These are phyloP conservation scores for Ameiurus melas DNA, from an alignment of 2,113 vertebrate genomes.

Conservation along the genomic window DNA sequence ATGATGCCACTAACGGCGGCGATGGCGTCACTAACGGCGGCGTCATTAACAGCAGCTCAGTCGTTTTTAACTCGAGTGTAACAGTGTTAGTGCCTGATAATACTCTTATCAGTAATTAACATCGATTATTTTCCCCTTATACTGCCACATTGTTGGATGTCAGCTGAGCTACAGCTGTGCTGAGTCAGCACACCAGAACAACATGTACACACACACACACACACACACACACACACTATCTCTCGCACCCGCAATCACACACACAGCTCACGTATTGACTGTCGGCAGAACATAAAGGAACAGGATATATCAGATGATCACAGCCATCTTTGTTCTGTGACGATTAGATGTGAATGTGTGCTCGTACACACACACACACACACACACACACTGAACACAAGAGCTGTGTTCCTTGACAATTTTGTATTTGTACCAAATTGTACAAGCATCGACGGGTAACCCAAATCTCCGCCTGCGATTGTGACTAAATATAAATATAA, in stretches of 20 bases:
- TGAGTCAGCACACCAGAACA: conserved; percentile 23
- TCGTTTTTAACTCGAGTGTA: conserved; percentile 5
- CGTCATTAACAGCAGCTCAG: background rate
- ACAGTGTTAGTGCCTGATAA: conserved; percentile 24
- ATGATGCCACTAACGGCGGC: too few species aligned
- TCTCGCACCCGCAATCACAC: conserved; percentile 3
- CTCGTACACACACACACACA: background rate
- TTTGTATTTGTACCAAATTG: background rate
- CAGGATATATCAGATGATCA: conserved; percentile 51
- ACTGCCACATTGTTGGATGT: conserved; percentile 9
- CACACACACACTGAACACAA: background rate
- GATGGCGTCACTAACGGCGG: too few species aligned
- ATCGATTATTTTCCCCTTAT: conserved; percentile 40
- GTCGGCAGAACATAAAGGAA: conserved; percentile 34
- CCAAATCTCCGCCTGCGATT: background rate
- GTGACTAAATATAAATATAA: background rate
- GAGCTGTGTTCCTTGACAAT: background rate
- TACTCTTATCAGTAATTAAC: conserved; percentile 19
- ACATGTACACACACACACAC: background rate
- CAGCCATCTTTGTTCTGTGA: conserved; percentile 37
- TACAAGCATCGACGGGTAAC: background rate
- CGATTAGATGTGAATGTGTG: conserved; percentile 1
- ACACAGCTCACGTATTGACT: conserved; percentile 26
- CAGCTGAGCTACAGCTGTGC: conserved; percentile 19
- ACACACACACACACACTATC: background rate